A percentile compares a stretch with the other conserved stretches of the same genome.
Evolutionary conservation across 1,140 invertebrate genomes (phyloP).

Genomic region (Drosophila asahinai): DNA sequence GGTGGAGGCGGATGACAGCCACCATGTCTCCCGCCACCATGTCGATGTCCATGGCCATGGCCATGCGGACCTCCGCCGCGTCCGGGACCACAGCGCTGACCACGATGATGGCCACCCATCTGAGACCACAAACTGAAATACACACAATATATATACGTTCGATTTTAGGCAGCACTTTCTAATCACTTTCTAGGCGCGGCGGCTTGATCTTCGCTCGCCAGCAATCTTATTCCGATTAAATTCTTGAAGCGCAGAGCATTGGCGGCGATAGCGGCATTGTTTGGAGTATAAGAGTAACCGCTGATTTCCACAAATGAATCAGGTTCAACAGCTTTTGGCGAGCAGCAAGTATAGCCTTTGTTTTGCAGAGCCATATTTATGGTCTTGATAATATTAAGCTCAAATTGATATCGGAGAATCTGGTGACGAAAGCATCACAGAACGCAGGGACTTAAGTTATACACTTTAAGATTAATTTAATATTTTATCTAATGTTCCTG

Average conservation of each 20-base stretch:
- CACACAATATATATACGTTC: slow-evolving; percentile 1
- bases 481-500: too few species aligned
- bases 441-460: too few species aligned
- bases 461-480: too few species aligned
- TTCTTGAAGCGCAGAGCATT: slow-evolving; percentile 3
- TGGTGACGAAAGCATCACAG: neutral
- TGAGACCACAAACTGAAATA: slow-evolving; percentile 8
- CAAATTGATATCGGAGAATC: neutral
- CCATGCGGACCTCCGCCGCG: neutral
- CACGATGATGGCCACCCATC: slow-evolving; percentile 3
- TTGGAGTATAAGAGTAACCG: slow-evolving; percentile 7
- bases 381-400: neutral
- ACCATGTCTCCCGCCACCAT: neutral
- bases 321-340: slow-evolving; percentile 1
- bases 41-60: neutral
- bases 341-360: slow-evolving; percentile 3
- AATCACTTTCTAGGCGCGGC: neutral
- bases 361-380: neutral
- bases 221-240: slow-evolving; percentile 8
- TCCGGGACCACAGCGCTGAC: neutral
- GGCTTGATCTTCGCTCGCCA: slow-evolving; percentile 4
- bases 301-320: neutral
- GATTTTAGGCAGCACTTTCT: neutral
- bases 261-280: slow-evolving; percentile 5
- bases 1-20: neutral